Conservation (phyloP, 2,888 invertebrate genomes). For the Cerceris rybyensis region DNA sequence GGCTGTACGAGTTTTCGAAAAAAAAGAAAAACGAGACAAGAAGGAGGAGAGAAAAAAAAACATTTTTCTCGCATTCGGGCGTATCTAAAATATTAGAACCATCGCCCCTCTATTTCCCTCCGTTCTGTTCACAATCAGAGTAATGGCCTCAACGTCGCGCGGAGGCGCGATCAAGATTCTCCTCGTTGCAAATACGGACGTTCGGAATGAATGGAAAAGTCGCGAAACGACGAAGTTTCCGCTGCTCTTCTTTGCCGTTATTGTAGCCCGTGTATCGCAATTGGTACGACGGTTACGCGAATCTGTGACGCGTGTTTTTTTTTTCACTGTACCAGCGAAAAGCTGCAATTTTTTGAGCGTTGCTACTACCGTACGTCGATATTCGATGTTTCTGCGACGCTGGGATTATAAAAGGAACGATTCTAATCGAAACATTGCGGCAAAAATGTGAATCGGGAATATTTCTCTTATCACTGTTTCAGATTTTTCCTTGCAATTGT, state of each 20-base stretch:
- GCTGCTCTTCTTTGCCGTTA: background rate
- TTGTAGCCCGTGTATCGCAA: background rate
- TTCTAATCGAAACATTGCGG: too few relatives aligned
- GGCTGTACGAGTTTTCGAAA: conserved; percentile 25
- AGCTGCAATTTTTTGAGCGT: too few relatives aligned
- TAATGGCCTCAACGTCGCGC: conserved; percentile 1
- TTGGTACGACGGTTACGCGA: background rate
- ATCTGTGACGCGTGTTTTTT: background rate
- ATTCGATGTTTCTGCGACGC: too few relatives aligned
- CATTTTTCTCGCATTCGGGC: background rate
- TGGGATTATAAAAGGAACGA: too few relatives aligned
- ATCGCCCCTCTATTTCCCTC: background rate
- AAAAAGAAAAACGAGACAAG: background rate
- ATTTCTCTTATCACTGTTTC: too few relatives aligned
- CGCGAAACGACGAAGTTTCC: background rate
- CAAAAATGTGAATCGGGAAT: too few relatives aligned
- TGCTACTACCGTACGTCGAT: too few relatives aligned
- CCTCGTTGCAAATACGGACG: background rate
- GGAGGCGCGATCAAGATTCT: background rate
- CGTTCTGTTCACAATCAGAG: background rate
- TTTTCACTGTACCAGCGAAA: too few relatives aligned
- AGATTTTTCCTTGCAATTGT: too few relatives aligned
- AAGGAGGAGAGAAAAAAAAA: too few relatives aligned
- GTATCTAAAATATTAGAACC: conserved; percentile 13
- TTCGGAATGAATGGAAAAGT: background rate